Percentiles rank a stretch among this genome's conserved stretches.
phyloP scores from a whole-genome alignment of 2,797 vertebrate genomes.

The Threskiornis aethiopicus region DNA sequence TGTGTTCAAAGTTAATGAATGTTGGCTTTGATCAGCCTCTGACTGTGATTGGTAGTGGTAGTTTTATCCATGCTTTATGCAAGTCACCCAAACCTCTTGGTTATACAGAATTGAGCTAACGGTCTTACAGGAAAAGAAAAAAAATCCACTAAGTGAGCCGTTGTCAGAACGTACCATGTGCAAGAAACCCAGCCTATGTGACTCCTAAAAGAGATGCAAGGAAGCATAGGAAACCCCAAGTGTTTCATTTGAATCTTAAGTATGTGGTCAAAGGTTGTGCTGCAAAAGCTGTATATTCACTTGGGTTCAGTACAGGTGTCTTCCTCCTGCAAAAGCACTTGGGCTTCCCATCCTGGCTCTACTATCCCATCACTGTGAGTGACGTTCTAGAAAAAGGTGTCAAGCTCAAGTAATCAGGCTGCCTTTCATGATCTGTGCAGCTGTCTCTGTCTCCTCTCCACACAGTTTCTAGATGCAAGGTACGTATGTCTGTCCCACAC shows the following conservation, averaged over 20 bases:
- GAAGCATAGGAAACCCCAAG: not conserved
- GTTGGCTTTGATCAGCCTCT: conserved; percentile 62
- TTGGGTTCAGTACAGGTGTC: not conserved
- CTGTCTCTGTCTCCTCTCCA: not conserved
- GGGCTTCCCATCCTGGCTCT: not conserved
- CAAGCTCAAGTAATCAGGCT: not conserved
- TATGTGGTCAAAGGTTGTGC: not conserved
- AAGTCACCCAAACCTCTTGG: conserved; percentile 47
- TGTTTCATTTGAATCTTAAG: not conserved
- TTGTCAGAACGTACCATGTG: not conserved
- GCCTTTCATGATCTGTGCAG: conserved; percentile 11
- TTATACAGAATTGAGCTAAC: not conserved
- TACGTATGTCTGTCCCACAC: not conserved
- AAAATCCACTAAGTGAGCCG: not conserved
- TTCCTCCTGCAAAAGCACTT: conserved; percentile 1
- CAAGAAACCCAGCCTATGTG: not conserved
- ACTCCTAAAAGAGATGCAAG: not conserved
- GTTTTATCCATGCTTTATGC: conserved; percentile 35
- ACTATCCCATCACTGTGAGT: not conserved
- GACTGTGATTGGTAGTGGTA: conserved; percentile 44
- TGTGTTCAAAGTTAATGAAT: conserved; percentile 67
- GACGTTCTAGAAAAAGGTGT: not conserved
- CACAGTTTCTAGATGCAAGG: not conserved
- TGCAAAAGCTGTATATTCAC: not conserved
- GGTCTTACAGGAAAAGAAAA: not conserved